phyloP scores from a whole-genome alignment of 1,140 invertebrate species.

The Danaus plexippus region DNA sequence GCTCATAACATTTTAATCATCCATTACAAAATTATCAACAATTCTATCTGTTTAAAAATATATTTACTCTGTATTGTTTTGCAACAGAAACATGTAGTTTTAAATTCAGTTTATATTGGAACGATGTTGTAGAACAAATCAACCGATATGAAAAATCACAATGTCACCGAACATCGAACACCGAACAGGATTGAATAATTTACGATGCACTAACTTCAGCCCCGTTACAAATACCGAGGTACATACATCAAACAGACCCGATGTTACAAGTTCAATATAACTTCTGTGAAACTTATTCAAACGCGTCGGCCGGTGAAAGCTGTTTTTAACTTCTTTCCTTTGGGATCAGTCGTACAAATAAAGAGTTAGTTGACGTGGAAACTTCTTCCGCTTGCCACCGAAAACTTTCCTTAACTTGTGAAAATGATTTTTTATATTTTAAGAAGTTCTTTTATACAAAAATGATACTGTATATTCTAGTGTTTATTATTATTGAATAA shows the following conservation, averaged over 20 bases:
- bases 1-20: too few species aligned
- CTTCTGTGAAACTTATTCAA: conserved; percentile 68
- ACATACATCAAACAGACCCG: conserved; percentile 65
- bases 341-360: conserved; percentile 60
- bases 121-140: too few species aligned
- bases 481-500: too few species aligned
- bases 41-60: too few species aligned
- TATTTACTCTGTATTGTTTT: too few species aligned
- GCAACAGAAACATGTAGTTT: too few species aligned
- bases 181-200: conserved; percentile 66
- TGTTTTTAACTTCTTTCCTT: conserved; percentile 67
- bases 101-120: too few species aligned
- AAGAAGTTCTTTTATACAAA: conserved; percentile 17
- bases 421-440: conserved; percentile 28
- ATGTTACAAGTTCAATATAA: conserved; percentile 71
- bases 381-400: conserved; percentile 33
- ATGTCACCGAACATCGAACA: conserved; percentile 42
- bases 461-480: too few species aligned
- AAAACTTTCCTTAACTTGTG: conserved; percentile 23
- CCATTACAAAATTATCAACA: too few species aligned
- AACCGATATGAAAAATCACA: conserved; percentile 30
- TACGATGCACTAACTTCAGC: conserved; percentile 64
- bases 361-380: conserved; percentile 61
- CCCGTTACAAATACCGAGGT: conserved; percentile 48
- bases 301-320: conserved; percentile 70